These are phyloP conservation scores for Himalopsyche anomala DNA, from an alignment of 2,888 invertebrate genomes.

Conservation along the genomic window DNA sequence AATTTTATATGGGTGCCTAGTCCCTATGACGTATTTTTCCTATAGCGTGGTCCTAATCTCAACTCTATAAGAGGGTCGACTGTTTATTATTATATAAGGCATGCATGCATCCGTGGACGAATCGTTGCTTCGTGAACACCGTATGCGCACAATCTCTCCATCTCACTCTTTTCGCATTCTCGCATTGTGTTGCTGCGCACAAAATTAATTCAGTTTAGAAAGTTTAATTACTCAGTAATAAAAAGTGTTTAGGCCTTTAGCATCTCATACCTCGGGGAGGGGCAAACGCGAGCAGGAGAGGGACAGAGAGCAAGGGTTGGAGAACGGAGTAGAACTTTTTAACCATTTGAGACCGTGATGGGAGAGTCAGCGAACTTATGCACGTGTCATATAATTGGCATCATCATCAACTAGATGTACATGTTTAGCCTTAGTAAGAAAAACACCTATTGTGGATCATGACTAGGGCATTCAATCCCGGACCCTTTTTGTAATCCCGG, in stretches of 20 bases:
- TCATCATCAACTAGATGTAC: not conserved
- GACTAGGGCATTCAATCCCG: too few species aligned
- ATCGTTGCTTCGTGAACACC: not conserved
- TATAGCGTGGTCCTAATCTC: too few species aligned
- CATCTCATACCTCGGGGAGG: conserved; percentile 9
- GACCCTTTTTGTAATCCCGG: too few species aligned
- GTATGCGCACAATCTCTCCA: not conserved
- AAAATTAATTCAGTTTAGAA: conserved; percentile 61
- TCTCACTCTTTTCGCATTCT: conserved; percentile 38
- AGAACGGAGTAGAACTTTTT: not conserved
- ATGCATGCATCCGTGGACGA: too few species aligned
- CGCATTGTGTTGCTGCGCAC: conserved; percentile 28
- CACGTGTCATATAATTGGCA: conserved; percentile 20
- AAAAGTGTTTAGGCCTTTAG: conserved; percentile 53
- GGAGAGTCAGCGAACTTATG: conserved; percentile 28
- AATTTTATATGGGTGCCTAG: too few species aligned
- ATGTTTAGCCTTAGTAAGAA: too few species aligned
- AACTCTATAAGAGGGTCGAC: too few species aligned
- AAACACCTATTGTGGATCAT: too few species aligned
- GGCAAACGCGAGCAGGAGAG: not conserved
- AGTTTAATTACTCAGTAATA: conserved; percentile 60
- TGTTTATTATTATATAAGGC: too few species aligned
- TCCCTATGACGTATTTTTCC: too few species aligned
- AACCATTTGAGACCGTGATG: not conserved
- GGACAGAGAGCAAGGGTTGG: not conserved